Conservation (phyloP, 30 jellyfish, hydroid and myxozoan genomes). For the Aurelia coerulea region DNA sequence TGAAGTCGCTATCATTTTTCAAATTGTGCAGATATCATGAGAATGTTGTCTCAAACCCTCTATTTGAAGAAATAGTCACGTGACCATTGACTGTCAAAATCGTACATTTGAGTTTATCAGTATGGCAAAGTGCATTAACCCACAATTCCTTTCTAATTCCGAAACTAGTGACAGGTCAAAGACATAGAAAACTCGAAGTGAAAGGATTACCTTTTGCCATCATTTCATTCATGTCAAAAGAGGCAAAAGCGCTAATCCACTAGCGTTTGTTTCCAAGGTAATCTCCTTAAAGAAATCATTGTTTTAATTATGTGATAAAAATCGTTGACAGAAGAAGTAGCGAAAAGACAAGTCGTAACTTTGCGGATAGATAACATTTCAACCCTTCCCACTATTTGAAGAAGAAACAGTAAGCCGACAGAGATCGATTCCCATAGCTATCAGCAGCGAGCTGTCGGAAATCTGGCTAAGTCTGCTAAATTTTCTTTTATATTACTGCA, state of each 20-base stretch:
- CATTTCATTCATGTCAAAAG: slow-evolving; percentile 31
- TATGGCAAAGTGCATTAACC: slow-evolving; percentile 25
- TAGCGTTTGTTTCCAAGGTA: slow-evolving; percentile 52
- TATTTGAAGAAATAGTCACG: no score
- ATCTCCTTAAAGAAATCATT: slow-evolving; percentile 68
- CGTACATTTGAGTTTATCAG: neutral
- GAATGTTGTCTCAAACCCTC: no score
- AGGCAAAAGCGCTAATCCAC: slow-evolving; percentile 61
- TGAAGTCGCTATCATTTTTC: no score
- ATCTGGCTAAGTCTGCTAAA: slow-evolving; percentile 66
- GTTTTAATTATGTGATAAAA: slow-evolving; percentile 71
- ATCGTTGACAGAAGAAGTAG: slow-evolving; percentile 67
- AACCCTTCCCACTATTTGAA: slow-evolving; percentile 41
- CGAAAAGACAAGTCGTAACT: slow-evolving; percentile 32
- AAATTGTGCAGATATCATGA: no score
- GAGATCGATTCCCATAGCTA: slow-evolving; percentile 57
- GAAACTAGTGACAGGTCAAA: slow-evolving; percentile 43
- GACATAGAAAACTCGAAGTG: slow-evolving; percentile 11
- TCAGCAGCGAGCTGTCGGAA: slow-evolving; percentile 80
- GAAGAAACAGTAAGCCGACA: slow-evolving; percentile 63
- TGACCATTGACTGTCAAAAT: no score
- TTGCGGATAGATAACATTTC: slow-evolving; percentile 50
- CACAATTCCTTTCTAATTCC: slow-evolving; percentile 33
- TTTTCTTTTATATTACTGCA: slow-evolving; percentile 21
- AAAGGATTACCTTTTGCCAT: slow-evolving; percentile 21